Evolutionary conservation across 2,113 vertebrate genomes (phyloP).

Genomic region (Nycticebus coucang): DNA sequence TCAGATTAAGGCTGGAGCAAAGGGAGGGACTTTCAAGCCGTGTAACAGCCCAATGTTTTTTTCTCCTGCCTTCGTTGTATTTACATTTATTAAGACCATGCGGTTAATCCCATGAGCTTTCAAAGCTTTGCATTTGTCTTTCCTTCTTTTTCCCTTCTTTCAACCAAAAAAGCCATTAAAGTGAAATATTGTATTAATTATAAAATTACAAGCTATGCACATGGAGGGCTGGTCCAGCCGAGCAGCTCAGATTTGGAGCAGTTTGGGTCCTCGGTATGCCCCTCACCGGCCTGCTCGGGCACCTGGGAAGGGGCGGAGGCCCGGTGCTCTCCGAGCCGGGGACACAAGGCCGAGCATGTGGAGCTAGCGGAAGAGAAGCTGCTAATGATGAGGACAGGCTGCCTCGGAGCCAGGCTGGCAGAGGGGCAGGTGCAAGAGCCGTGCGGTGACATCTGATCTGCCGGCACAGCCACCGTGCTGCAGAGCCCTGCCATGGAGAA

Average conservation of each 20-base stretch:
- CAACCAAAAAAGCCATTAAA: constrained; percentile 53
- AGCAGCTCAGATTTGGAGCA: accelerated
- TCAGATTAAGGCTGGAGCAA: constrained; percentile 93
- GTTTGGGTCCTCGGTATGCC: accelerated
- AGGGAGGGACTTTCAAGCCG: constrained; percentile 80
- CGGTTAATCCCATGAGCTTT: constrained; percentile 84
- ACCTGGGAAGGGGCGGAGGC: neutral
- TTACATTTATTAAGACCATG: constrained; percentile 82
- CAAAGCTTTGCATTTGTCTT: constrained; percentile 74
- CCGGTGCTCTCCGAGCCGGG: accelerated
- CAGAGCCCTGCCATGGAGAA: constrained; percentile 24
- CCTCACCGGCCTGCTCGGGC: accelerated
- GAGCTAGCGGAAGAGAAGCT: neutral
- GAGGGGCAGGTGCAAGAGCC: constrained; percentile 68
- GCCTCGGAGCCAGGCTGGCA: neutral
- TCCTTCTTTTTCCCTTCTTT: constrained; percentile 26
- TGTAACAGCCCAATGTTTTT: constrained; percentile 87
- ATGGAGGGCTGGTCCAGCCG: accelerated
- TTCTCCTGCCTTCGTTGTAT: constrained; percentile 83
- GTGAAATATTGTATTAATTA: constrained; percentile 35
- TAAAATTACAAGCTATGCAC: accelerated
- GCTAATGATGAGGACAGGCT: constrained; percentile 45
- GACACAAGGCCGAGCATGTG: neutral
- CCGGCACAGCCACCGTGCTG: constrained; percentile 30
- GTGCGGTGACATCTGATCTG: constrained; percentile 54